Evolutionary conservation across 2,113 vertebrate species (phyloP), one percentile per base, ranked within the genome.

Genomic region (Misgurnus anguillicaudatus): DNA sequence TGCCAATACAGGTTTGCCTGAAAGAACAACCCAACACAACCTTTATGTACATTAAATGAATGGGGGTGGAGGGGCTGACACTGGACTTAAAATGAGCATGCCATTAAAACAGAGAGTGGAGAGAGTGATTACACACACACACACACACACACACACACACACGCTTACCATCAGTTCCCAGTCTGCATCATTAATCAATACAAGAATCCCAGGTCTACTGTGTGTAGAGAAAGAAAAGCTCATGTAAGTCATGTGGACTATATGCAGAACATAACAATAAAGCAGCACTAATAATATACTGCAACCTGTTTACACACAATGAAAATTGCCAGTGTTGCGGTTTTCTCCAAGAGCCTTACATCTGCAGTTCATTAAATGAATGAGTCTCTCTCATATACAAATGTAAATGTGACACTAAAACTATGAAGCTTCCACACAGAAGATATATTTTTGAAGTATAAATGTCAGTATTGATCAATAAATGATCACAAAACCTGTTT

Each of bases 131-230:
- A 39, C 60, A 41, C 21, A 69, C 51, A 69, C 41, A 53, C 5
- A 24, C 45, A 39, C 16, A 4, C 9, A 8, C 19, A 65, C 21
- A 42, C 24, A 31, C 60, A 71, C 80, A 86, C 45, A 87, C 80
- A 85, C 80, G 80, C 96, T 94, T 89, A 99, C 98, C 98, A 98
- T 96, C 84, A 99, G 91, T 51, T 99, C 97, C 98, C 97, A 99
- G 93, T 99, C 98, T 79, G 97, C 93, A 24, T 99, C 95, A 9
- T 99, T 99, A 92, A 99, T 93, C 83, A 99, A 95, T 86, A 99
- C 97, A 86, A 99, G 91, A 83, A 99, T 98, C 73, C 98, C 98
- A 3, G 98, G 98, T 82, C 97, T 95, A 95, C 97, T 99, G 92
- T 82, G 87, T 87, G 89, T 80, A 80, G 45, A 72, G 75, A 65